Evolutionary conservation across 2,797 vertebrate genomes (phyloP).

Genomic region (Helostoma temminkii): DNA sequence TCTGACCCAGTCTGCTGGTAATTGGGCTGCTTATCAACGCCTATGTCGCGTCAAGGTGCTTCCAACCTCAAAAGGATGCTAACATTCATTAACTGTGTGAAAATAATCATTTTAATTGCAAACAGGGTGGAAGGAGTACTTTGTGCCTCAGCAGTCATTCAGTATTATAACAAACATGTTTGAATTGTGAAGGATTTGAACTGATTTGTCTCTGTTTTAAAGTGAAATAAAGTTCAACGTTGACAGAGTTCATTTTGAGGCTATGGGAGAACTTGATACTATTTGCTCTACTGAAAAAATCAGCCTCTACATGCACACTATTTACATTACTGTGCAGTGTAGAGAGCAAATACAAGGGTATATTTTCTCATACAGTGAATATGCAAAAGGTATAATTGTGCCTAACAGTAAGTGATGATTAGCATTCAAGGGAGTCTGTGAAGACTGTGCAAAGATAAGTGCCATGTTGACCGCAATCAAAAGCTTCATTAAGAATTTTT

Average conservation of each 20-base stretch:
- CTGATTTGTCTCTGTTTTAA: background rate
- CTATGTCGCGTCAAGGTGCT: constrained; percentile 48
- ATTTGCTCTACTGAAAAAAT: background rate
- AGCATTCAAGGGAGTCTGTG: constrained; percentile 11
- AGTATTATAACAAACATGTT: background rate
- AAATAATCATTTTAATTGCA: constrained; percentile 34
- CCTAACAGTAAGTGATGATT: constrained; percentile 10
- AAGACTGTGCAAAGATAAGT: constrained; percentile 35
- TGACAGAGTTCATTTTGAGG: constrained; percentile 9
- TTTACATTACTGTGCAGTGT: too few species aligned
- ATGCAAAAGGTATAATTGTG: background rate
- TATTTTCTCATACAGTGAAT: background rate
- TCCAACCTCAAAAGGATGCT: constrained; percentile 20
- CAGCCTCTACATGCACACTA: background rate
- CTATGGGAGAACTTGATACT: background rate
- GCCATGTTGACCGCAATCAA: constrained; percentile 55
- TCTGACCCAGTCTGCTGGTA: constrained; percentile 43
- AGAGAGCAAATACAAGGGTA: background rate
- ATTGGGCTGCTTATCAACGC: constrained; percentile 49
- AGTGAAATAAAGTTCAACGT: constrained; percentile 13
- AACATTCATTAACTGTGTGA: constrained; percentile 3
- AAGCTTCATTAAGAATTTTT: constrained; percentile 55
- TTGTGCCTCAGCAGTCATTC: background rate
- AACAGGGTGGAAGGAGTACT: background rate
- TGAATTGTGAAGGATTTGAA: constrained; percentile 7